These are phyloP conservation scores for Apus apus DNA, from an alignment of 2,113 vertebrate species.

Conservation along the genomic window DNA sequence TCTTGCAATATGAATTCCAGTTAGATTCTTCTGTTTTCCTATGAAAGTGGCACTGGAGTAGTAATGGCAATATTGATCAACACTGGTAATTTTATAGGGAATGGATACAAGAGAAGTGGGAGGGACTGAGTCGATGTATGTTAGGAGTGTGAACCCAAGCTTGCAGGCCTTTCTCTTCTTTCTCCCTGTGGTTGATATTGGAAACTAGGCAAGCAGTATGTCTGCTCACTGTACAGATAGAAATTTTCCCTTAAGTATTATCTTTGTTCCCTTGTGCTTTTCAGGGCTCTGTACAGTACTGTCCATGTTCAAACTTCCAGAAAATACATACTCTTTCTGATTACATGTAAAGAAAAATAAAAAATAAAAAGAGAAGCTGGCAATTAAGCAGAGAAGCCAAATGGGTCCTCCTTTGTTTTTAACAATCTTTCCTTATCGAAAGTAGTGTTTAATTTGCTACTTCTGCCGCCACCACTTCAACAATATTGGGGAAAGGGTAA, in stretches of 20 bases:
- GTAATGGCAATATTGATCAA: background rate
- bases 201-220: background rate
- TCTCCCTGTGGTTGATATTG: background rate
- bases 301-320: background rate
- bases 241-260: background rate
- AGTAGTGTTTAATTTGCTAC: conserved; percentile 2
- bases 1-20: background rate
- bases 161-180: background rate
- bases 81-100: background rate
- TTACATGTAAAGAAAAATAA: background rate
- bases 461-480: background rate
- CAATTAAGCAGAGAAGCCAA: conserved; percentile 39
- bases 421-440: conserved; percentile 5
- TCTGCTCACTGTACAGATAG: background rate
- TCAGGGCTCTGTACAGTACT: background rate
- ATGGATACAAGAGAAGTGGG: background rate
- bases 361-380: background rate
- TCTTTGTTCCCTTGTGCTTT: background rate
- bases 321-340: background rate
- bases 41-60: background rate
- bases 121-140: too few species aligned
- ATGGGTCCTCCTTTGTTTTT: conserved; percentile 27
- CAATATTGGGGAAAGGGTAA: background rate
- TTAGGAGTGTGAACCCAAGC: too few species aligned
- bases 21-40: background rate